Conservation (phyloP, 1,140 invertebrate genomes). For the Drosophila sproati region DNA sequence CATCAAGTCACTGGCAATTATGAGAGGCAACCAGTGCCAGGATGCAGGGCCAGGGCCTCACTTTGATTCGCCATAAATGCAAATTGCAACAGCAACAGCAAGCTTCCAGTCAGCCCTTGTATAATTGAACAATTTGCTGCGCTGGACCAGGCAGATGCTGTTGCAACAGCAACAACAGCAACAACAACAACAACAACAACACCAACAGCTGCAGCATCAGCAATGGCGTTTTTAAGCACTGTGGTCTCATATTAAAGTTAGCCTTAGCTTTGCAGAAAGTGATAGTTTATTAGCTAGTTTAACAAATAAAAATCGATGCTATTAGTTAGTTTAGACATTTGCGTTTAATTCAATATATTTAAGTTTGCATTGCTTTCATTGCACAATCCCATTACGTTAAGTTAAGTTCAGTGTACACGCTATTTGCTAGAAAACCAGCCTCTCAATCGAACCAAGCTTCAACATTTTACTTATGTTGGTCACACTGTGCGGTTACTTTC, state of each 20-base stretch:
- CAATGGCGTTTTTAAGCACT: slow-evolving; percentile 58
- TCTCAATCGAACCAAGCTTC: neutral
- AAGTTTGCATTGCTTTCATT: too few relatives aligned
- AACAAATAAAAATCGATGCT: too few relatives aligned
- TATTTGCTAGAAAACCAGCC: too few relatives aligned
- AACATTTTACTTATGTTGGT: neutral
- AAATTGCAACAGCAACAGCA: slow-evolving; percentile 55
- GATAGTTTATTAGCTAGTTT: neutral
- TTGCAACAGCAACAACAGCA: slow-evolving; percentile 17
- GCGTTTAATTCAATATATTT: too few relatives aligned
- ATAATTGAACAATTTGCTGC: slow-evolving; percentile 82
- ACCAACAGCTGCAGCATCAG: slow-evolving; percentile 15
- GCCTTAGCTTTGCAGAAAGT: neutral
- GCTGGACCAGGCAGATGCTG: slow-evolving; percentile 50
- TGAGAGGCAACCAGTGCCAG: slow-evolving; percentile 48
- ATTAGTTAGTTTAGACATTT: too few relatives aligned
- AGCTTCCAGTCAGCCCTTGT: slow-evolving; percentile 43
- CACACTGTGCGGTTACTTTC: slow-evolving; percentile 59
- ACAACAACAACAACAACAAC: slow-evolving; percentile 3
- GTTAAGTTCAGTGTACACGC: too few relatives aligned
- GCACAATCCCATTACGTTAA: too few relatives aligned
- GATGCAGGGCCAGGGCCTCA: slow-evolving; percentile 51
- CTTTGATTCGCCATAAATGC: slow-evolving; percentile 74
- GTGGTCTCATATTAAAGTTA: slow-evolving; percentile 1
- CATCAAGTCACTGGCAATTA: slow-evolving; percentile 77